A percentile compares a stretch with the other conserved stretches of the same genome.
phyloP scores from a whole-genome alignment of 2,888 invertebrate species.

The Drepanosiphum platanoidis region DNA sequence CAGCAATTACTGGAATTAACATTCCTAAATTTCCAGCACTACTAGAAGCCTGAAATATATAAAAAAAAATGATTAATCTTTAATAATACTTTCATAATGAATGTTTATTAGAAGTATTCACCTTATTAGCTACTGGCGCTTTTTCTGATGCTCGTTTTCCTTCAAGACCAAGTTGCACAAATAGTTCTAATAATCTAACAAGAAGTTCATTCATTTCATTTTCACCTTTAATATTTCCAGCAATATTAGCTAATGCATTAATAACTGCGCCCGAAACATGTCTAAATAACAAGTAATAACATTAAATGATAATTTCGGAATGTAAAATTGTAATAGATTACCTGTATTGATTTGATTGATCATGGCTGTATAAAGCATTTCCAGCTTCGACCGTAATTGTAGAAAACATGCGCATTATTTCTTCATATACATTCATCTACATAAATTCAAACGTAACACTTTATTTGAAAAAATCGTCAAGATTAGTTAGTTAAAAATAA shows the following conservation, averaged over 20 bases:
- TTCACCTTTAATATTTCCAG: constrained; percentile 91
- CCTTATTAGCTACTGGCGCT: constrained; percentile 76
- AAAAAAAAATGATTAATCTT: not conserved
- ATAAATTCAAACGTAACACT: constrained; percentile 45
- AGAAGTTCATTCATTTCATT: constrained; percentile 84
- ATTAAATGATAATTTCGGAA: too few species aligned
- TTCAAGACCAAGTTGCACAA: constrained; percentile 97
- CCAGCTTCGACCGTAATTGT: constrained; percentile 94
- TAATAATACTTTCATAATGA: not conserved
- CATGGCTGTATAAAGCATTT: constrained; percentile 77
- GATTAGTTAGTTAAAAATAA: not conserved
- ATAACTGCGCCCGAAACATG: constrained; percentile 96
- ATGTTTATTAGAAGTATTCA: constrained; percentile 66
- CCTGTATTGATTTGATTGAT: constrained; percentile 72
- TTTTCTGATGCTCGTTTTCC: constrained; percentile 95
- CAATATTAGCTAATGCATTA: constrained; percentile 95
- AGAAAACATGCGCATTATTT: constrained; percentile 98
- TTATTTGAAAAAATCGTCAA: not conserved
- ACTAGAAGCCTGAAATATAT: constrained; percentile 81
- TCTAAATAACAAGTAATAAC: constrained; percentile 66
- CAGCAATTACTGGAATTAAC: constrained; percentile 96
- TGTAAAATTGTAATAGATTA: constrained; percentile 71
- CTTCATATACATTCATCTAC: constrained; percentile 79
- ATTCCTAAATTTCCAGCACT: constrained; percentile 98
- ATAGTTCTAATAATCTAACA: constrained; percentile 90